Evolutionary conservation across 2,888 invertebrate genomes (phyloP), one percentile per base, ranked within the genome.

Genomic region (Celastrina argiolus): DNA sequence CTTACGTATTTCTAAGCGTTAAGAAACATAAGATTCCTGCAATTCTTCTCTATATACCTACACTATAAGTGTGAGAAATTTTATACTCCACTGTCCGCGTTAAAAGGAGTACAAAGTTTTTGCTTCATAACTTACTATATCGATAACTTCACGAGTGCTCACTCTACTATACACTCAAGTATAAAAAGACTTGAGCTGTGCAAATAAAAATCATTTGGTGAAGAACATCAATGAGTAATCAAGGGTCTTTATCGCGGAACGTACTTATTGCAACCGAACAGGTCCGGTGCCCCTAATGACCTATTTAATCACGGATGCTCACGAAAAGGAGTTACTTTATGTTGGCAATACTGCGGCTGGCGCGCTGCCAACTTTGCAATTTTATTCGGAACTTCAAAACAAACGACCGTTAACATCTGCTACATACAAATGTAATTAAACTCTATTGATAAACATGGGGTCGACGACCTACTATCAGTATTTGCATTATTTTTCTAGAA

Each of bases 341-440:
- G 31, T 34, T 59, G 59, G 59, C 59, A 34, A 59, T 61, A 61
- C 61, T 36, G 61, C 69, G 69, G 67, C 74, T 85, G 86, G 86
- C 83, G 68, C 67, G 68, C 41, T 67, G 84, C 86, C 85, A 85
- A 74, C 69, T 56, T 68, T 72, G 75, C 78, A 78, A 82, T 84
- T 83, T 81, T 80, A 81, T 81, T 81, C 85, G 82, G 82, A 80
- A 78, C 72, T 71, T 71, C 72, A 26, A 39, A 74, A 70, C 74
- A 71, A 70, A 66, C 68, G 72, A 79, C 82, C 81, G 81, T 82
- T 79, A 78, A 76, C 82, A 82, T 83, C 79, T 83, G 84, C 75
- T 76, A 59, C 69, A 63, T 67, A 69, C 66, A 61, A 22, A 61
- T 36, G 36, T 61, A 61, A 61, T 61, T 61, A 61, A 36, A 61